phyloP scores from a whole-genome alignment of 2,113 vertebrate genomes.

The Hipposideros armiger region DNA sequence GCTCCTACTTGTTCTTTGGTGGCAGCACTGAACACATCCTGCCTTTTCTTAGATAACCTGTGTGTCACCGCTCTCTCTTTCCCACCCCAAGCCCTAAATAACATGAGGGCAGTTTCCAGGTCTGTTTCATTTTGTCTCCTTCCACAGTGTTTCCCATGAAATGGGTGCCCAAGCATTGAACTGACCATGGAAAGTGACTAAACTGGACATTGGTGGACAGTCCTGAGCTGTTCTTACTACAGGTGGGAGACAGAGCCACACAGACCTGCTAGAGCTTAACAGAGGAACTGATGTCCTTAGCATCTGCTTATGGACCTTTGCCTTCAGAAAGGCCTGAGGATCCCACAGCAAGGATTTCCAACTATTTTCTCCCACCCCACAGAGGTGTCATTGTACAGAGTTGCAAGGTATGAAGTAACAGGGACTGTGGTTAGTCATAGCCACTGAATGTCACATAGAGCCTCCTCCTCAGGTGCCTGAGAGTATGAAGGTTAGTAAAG shows the following conservation, averaged over 20 bases:
- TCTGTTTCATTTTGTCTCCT: background rate
- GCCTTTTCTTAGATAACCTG: background rate
- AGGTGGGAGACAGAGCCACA: background rate
- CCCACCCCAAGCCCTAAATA: background rate
- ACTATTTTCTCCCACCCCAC: background rate
- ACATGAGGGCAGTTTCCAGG: background rate
- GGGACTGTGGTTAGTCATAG: background rate
- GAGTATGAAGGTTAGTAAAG: background rate
- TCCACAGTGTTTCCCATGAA: background rate
- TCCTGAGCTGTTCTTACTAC: background rate
- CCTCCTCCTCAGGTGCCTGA: background rate
- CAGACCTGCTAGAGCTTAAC: background rate
- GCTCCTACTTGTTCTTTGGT: background rate
- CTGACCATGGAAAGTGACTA: background rate
- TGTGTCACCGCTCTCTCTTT: background rate
- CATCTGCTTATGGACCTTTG: background rate
- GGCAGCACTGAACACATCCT: background rate
- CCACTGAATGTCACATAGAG: background rate
- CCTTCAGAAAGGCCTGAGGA: background rate
- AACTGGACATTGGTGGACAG: background rate
- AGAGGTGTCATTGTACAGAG: background rate
- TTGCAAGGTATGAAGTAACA: too few species aligned
- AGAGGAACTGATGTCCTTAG: background rate
- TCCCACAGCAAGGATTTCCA: background rate
- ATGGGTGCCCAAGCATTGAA: background rate